phyloP scores from a whole-genome alignment of 2,113 vertebrate genomes.

The Dolichotis patagonum region DNA sequence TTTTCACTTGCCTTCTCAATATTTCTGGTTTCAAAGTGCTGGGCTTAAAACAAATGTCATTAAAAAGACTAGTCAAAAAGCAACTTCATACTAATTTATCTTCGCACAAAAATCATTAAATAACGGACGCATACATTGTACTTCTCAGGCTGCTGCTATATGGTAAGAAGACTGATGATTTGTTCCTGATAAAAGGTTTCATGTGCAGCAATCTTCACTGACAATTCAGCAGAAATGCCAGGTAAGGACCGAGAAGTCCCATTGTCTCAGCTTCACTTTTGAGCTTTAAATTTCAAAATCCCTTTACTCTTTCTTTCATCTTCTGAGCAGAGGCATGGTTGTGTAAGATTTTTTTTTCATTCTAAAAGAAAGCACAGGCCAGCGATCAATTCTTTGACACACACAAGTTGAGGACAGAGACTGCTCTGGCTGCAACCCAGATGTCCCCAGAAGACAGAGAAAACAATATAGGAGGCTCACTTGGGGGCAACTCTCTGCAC shows the following conservation, averaged over 20 bases:
- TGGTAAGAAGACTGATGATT: background rate
- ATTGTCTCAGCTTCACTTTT: background rate
- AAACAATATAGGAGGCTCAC: slow-evolving; percentile 44
- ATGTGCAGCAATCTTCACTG: background rate
- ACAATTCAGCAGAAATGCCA: background rate
- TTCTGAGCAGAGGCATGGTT: background rate
- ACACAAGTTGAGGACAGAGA: background rate
- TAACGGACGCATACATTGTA: background rate
- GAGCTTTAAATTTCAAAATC: background rate
- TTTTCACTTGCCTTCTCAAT: background rate
- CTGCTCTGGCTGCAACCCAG: background rate
- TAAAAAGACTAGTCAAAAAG: background rate
- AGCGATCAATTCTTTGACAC: background rate
- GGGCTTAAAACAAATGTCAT: background rate
- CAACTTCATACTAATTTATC: background rate
- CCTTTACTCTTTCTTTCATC: background rate
- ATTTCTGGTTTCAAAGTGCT: background rate
- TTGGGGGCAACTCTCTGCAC: background rate
- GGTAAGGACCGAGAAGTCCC: background rate
- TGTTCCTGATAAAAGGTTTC: background rate
- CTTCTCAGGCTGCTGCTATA: background rate
- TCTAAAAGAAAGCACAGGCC: background rate
- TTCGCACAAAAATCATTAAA: background rate
- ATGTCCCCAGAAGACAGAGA: background rate
- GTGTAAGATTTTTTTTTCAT: background rate